Evolutionary conservation across 2,797 vertebrate species (phyloP), one percentile per base, ranked within the genome.

Genomic region (Acipenser transmontanus): DNA sequence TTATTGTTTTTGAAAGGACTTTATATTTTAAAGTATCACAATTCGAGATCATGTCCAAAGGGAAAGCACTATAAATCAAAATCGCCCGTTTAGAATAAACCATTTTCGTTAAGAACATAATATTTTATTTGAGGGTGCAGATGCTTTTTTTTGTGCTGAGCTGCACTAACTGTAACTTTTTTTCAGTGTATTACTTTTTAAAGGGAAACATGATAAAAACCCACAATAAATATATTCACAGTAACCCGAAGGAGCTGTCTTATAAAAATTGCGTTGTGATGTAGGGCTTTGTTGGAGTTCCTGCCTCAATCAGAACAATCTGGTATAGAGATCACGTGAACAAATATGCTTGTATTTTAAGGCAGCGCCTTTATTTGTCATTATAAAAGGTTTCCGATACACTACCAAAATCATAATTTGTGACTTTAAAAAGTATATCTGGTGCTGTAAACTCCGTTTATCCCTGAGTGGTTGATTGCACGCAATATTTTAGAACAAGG

Each of bases 331-430:
- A 87, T 97, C 96, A 99, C 96, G 97, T 98, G 97, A 92, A 96
- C 91, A 90, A 88, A 95, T 95, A 93, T 93, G 93, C 91, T 91
- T 82, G 91, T 89, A 90, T 95, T 93, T 93, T 90, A 93, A 94
- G 93, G 91, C 93, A 92, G 92, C 83, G 89, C 92, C 90, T 95
- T 88, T 93, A 94, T 97, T 95, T 94, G 91, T 93, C 92, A 92
- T 93, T 91, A 91, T 91, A 94, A 93, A 90, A 91, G 85, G 87
- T 81, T 86, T 92, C 89, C 85, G 90, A 87, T 87, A 80, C 83
- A 82, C 84, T 84, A 83, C 80, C 84, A 77, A 95, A 93, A 90
- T 83, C 84, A 82, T 83, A 89, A 88, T 80, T 82, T 81, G 65
- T 81, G 75, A 85, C 79, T 84, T 76, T 78, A 81, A 84, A 84